Base-by-base conservation (phyloP, 2,888 invertebrate species). In the Aradus depressus region DNA sequence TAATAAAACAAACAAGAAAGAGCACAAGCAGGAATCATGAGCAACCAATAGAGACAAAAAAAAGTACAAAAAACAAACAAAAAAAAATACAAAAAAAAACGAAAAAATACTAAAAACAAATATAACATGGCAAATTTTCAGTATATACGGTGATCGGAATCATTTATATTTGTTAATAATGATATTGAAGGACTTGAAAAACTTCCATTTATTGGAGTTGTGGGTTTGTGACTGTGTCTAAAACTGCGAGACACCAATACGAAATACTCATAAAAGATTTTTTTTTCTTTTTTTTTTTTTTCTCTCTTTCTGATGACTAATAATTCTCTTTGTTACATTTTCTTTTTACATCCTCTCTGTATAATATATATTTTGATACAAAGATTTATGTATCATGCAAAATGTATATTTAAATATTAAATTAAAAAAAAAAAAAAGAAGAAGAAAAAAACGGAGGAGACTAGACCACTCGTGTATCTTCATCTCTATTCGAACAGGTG, bases 401-500 rank as follows among this genome's bases (percentile, higher is more conserved):
- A n/a, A n/a, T n/a, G n/a, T n/a, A n/a, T n/a, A n/a, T n/a, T n/a
- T n/a, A n/a, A n/a, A n/a, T n/a, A n/a, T n/a, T n/a, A n/a, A n/a
- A n/a, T n/a, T n/a, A n/a, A n/a, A n/a, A n/a, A n/a, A n/a, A n/a
- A n/a, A n/a, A n/a, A n/a, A n/a, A n/a, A n/a, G n/a, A n/a, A n/a
- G n/a, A n/a, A n/a, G n/a, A n/a, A n/a, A n/a, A n/a, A n/a, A n/a
- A n/a, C n/a, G n/a, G n/a, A n/a, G n/a, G n/a, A n/a, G n/a, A n/a
- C n/a, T 23, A 34, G 32, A 38, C 19, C 18, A 12, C 6, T 37
- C 38, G 43, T 37, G 43, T 53, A 56, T 52, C 56, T 56, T 56
- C 56, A 56, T 56, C 55, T 50, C 55, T 53, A 37, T 34, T 43
- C 49, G 44, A 51, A 44, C 53, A 52, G 56, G 56, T 56, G 56